A percentile compares a stretch with the other conserved stretches of the same genome.
phyloP scores from a whole-genome alignment of 2,888 invertebrate genomes.

The Meteorus colon region DNA sequence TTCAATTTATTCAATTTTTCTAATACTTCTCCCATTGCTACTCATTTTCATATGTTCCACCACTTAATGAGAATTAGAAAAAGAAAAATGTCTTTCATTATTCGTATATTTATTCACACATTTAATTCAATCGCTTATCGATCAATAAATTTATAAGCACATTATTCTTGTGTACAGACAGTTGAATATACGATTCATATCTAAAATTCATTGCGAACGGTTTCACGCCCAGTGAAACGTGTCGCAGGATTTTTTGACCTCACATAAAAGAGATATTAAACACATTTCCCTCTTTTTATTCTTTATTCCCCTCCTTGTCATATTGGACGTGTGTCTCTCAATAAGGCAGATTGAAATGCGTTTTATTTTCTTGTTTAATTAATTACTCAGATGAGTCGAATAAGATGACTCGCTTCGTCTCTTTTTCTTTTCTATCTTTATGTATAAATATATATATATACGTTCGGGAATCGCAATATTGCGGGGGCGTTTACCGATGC shows the following conservation, averaged over 20 bases:
- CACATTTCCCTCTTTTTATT: background rate
- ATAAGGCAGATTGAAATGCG: conserved; percentile 21
- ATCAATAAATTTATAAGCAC: background rate
- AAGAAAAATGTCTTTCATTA: background rate
- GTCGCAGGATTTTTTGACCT: conserved; percentile 6
- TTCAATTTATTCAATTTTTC: background rate
- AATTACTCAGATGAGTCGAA: conserved; percentile 62
- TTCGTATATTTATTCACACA: background rate
- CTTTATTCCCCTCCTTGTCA: background rate
- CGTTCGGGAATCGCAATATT: conserved; percentile 39
- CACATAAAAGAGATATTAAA: background rate
- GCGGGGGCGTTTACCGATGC: conserved; percentile 64
- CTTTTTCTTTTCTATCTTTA: background rate
- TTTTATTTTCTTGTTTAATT: conserved; percentile 29
- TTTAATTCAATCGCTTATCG: background rate
- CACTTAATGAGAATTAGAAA: background rate
- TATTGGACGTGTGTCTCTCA: background rate
- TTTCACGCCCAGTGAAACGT: conserved; percentile 10
- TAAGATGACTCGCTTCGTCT: conserved; percentile 57
- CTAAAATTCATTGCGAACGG: background rate
- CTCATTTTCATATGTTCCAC: background rate
- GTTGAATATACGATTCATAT: background rate
- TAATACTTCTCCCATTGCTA: background rate
- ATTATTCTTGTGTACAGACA: background rate
- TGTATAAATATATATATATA: background rate